Conservation (phyloP, 2,888 invertebrate genomes). For the Ennomos quercinarius region DNA sequence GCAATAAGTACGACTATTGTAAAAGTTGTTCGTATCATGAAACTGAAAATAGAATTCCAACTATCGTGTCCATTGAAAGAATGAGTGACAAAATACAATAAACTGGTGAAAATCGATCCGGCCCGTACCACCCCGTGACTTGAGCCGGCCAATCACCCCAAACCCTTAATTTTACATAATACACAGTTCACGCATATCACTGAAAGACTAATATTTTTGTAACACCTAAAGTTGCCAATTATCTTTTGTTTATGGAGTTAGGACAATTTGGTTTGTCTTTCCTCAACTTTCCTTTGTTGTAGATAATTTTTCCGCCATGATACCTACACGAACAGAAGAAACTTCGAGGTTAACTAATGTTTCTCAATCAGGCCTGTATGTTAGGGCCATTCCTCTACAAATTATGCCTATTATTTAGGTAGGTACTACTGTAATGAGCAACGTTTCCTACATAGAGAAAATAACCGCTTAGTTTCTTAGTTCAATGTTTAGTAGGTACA, state of each 20-base stretch:
- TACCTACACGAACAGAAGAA: no score
- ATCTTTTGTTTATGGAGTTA: conserved; percentile 2
- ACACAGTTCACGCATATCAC: conserved; percentile 44
- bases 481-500: no score
- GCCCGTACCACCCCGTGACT: conserved; percentile 67
- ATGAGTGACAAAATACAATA: conserved; percentile 66
- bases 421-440: no score
- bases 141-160: conserved; percentile 76
- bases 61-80: conserved; percentile 49
- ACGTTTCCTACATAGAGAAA: no score
- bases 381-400: no score
- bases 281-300: no score
- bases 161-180: conserved; percentile 50
- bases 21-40: conserved; percentile 12
- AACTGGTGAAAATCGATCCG: conserved; percentile 65
- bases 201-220: conserved; percentile 16
- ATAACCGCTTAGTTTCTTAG: no score
- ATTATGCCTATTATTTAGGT: no score
- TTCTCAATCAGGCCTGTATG: no score
- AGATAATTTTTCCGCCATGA: no score
- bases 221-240: conserved; percentile 12
- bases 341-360: no score
- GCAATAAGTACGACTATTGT: not conserved
- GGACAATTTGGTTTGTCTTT: no score
- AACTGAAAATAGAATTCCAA: conserved; percentile 40